Evolutionary conservation across 2,797 vertebrate genomes (phyloP).

Genomic region (Triplophysa bombifrons): DNA sequence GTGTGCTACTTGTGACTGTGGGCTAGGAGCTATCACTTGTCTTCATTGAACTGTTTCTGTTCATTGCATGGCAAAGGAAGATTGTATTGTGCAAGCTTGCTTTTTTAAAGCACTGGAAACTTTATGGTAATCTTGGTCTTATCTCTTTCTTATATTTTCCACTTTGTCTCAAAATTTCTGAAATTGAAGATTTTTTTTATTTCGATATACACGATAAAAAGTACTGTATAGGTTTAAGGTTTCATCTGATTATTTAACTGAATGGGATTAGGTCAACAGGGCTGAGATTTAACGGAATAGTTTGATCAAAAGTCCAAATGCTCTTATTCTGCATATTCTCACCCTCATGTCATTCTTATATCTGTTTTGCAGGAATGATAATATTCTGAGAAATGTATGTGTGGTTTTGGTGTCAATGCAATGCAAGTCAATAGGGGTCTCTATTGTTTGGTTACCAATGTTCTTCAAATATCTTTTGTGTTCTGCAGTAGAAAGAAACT

Average conservation of each 20-base stretch:
- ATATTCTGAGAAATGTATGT: too few species aligned
- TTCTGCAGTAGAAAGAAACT: too few species aligned
- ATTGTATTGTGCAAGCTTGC: background rate
- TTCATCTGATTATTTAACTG: background rate
- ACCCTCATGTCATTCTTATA: too few species aligned
- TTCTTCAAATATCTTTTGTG: too few species aligned
- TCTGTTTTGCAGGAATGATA: too few species aligned
- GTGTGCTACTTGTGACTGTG: slow-evolving; percentile 40
- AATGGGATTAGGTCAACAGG: background rate
- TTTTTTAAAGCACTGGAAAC: background rate
- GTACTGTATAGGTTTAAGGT: background rate
- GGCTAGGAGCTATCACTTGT: background rate
- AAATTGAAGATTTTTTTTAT: too few species aligned
- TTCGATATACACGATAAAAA: too few species aligned
- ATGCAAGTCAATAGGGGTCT: too few species aligned
- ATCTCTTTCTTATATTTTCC: background rate
- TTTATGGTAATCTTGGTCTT: background rate
- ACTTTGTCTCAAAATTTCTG: background rate
- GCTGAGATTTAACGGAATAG: background rate
- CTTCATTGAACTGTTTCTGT: slow-evolving; percentile 6
- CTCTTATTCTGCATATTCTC: too few species aligned
- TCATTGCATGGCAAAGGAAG: background rate
- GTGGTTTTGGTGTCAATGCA: too few species aligned
- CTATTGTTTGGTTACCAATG: too few species aligned
- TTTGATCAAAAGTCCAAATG: too few species aligned